phyloP scores from a whole-genome alignment of 1,140 invertebrate species.

The Coenobita brevimanus region DNA sequence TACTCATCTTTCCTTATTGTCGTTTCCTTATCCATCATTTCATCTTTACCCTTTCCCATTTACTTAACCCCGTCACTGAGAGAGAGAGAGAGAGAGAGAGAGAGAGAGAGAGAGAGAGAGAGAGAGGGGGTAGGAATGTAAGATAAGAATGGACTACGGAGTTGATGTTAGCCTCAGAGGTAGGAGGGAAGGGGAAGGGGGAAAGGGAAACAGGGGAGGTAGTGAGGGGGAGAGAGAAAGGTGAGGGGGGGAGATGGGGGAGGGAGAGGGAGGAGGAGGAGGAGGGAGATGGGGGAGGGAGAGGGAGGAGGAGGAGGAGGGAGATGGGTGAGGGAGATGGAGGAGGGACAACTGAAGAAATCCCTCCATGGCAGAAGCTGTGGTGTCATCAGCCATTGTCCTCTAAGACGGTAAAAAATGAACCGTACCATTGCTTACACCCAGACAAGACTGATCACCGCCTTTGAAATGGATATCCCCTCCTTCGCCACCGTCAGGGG shows the following conservation, averaged over 20 bases:
- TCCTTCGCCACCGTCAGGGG: too few relatives aligned
- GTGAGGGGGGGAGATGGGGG: neutral
- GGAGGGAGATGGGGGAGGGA: neutral
- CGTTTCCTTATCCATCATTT: too few relatives aligned
- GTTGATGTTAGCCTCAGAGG: too few relatives aligned
- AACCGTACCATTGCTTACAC: neutral
- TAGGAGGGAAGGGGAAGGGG: too few relatives aligned
- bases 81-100: neutral
- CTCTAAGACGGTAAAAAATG: constrained; percentile 20
- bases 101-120: neutral
- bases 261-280: neutral
- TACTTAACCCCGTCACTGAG: too few relatives aligned
- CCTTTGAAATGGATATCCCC: constrained; percentile 25
- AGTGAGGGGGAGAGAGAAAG: neutral
- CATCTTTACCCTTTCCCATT: too few relatives aligned
- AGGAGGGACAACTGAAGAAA: neutral
- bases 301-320: neutral
- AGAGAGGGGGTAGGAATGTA: neutral
- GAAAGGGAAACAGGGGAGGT: neutral
- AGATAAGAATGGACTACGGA: too few relatives aligned
- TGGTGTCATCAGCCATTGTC: constrained; percentile 55
- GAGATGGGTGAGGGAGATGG: neutral
- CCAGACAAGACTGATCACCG: constrained; percentile 6
- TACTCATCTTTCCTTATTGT: too few relatives aligned
- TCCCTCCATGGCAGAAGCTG: constrained; percentile 14